These are phyloP conservation scores for Limenitis camilla DNA, from an alignment of 2,888 invertebrate genomes.

Conservation along the genomic window DNA sequence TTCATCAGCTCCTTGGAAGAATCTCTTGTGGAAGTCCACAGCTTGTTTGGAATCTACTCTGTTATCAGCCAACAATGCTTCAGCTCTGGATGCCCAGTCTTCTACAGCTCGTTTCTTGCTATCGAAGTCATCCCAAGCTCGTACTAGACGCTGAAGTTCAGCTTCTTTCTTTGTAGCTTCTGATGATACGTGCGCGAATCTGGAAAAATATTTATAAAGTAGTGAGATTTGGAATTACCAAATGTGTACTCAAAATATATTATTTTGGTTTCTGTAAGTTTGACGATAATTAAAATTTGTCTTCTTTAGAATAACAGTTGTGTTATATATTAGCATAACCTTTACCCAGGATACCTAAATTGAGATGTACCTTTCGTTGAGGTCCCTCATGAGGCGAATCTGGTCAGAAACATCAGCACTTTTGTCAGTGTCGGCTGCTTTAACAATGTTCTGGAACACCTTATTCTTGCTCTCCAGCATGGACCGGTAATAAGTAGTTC, in stretches of 20 bases:
- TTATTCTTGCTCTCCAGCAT: slow-evolving; percentile 97
- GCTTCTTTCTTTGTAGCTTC: slow-evolving; percentile 85
- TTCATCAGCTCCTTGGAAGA: slow-evolving; percentile 91
- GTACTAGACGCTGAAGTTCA: slow-evolving; percentile 83
- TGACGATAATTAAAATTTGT: too few relatives aligned
- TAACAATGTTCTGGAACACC: slow-evolving; percentile 89
- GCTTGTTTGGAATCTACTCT: slow-evolving; percentile 85
- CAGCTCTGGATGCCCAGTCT: slow-evolving; percentile 91
- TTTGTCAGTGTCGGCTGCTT: slow-evolving; percentile 82
- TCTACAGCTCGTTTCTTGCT: slow-evolving; percentile 85
- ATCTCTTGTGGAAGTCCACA: slow-evolving; percentile 88
- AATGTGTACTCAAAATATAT: too few relatives aligned
- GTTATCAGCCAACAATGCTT: slow-evolving; percentile 85
- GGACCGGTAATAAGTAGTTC: slow-evolving; percentile 92
- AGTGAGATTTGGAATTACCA: too few relatives aligned
- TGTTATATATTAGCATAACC: too few relatives aligned
- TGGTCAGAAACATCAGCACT: slow-evolving; percentile 84
- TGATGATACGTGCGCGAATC: slow-evolving; percentile 84
- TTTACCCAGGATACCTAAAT: not conserved
- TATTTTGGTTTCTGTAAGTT: too few relatives aligned
- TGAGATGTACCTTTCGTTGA: slow-evolving; percentile 79
- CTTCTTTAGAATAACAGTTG: not conserved
- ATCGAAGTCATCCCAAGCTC: slow-evolving; percentile 90
- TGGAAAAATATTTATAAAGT: too few relatives aligned
- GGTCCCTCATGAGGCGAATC: slow-evolving; percentile 80